Percentiles rank a stretch among this genome's conserved stretches.
These are phyloP conservation scores for Caradrina clavipalpis DNA, from an alignment of 2,888 invertebrate species.

Conservation along the genomic window DNA sequence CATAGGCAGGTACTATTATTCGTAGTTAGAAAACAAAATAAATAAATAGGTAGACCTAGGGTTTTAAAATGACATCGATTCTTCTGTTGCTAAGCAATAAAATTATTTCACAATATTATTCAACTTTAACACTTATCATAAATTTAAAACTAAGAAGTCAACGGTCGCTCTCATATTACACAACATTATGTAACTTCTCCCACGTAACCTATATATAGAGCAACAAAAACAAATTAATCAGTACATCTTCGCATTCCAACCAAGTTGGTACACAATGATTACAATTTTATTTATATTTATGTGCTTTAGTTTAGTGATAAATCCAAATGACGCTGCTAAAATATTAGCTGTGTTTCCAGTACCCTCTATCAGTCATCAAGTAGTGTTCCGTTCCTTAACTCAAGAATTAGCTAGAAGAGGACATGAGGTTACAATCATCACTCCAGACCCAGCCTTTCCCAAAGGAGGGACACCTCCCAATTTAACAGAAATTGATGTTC, in stretches of 20 bases:
- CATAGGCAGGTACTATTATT: no score
- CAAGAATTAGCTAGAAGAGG: constrained; percentile 24
- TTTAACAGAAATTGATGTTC: constrained; percentile 25
- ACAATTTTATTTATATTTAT: background rate
- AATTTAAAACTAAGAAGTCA: constrained; percentile 8
- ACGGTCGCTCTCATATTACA: background rate
- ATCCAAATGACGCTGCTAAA: constrained; percentile 49
- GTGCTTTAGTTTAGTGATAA: background rate
- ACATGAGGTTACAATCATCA: constrained; percentile 19
- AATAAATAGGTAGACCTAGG: no score
- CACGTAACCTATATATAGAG: constrained; percentile 9
- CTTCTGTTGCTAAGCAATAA: background rate
- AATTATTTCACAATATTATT: background rate
- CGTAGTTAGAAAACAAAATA: no score
- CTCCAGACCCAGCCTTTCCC: constrained; percentile 23
- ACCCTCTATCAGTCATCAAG: constrained; percentile 75
- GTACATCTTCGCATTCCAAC: background rate
- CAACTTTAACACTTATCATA: background rate
- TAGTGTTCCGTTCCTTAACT: constrained; percentile 69
- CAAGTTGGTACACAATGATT: constrained; percentile 6
- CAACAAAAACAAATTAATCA: background rate
- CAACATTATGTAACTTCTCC: background rate
- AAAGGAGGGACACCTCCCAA: constrained; percentile 21
- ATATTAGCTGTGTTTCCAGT: constrained; percentile 69
- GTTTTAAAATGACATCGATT: no score